phyloP scores from a whole-genome alignment of 2,113 vertebrate species.

The Elaphurus davidianus region DNA sequence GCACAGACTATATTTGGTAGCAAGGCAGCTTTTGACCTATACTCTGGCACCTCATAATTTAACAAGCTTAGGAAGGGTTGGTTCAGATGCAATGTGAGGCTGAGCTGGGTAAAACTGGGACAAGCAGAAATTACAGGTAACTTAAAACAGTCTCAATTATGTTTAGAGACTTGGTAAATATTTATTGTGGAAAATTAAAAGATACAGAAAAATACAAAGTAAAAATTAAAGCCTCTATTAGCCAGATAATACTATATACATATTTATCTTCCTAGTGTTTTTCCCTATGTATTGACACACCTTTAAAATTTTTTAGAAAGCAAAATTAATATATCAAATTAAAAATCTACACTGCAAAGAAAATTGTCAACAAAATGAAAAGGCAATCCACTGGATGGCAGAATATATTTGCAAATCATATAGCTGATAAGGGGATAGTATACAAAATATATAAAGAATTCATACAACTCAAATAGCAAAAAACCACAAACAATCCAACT shows the following conservation, averaged over 20 bases:
- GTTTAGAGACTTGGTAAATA: neutral
- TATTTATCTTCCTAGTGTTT: neutral
- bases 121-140: neutral
- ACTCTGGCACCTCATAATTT: neutral
- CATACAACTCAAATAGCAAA: neutral
- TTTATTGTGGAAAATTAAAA: neutral
- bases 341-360: neutral
- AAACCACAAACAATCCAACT: neutral
- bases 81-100: neutral
- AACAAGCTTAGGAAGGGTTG: neutral
- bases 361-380: neutral
- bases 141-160: neutral
- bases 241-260: neutral
- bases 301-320: neutral
- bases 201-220: neutral
- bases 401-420: neutral
- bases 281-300: neutral
- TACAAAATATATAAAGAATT: neutral
- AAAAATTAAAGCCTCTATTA: neutral
- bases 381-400: neutral
- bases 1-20: neutral
- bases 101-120: neutral
- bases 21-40: neutral
- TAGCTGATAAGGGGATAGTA: neutral
- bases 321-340: neutral